A percentile compares a stretch with the other conserved stretches of the same genome.
phyloP scores from a whole-genome alignment of 2,113 vertebrate genomes.

The Lepisosteus oculatus region DNA sequence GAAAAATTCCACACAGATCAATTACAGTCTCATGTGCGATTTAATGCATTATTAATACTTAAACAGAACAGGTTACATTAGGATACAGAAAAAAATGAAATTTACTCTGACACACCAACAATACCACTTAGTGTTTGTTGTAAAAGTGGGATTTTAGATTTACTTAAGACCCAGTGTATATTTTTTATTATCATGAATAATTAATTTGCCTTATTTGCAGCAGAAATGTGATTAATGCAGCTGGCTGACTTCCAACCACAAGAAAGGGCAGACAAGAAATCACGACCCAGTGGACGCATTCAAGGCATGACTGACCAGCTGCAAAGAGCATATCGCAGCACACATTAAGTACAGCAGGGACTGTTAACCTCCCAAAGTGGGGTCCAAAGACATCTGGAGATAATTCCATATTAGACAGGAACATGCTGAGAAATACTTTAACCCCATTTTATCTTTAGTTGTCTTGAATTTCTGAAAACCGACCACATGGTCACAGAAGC shows the following conservation, averaged over 20 bases:
- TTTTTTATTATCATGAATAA: too few species aligned
- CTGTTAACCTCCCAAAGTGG: not conserved
- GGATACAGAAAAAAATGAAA: too few species aligned
- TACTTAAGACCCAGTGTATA: too few species aligned
- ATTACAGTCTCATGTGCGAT: too few species aligned
- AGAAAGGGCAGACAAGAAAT: constrained; percentile 21
- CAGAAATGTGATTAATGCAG: not conserved
- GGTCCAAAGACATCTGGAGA: not conserved
- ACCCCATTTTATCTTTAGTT: not conserved
- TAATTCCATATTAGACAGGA: not conserved
- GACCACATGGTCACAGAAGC: too few species aligned
- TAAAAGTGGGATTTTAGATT: too few species aligned
- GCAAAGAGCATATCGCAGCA: not conserved
- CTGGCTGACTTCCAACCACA: constrained; percentile 18
- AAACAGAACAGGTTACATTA: too few species aligned
- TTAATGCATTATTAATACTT: too few species aligned
- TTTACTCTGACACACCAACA: too few species aligned
- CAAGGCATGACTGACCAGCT: not conserved
- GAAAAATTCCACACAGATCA: too few species aligned
- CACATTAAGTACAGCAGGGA: not conserved
- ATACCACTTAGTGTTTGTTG: too few species aligned
- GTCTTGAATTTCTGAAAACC: not conserved
- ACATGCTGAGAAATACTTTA: not conserved
- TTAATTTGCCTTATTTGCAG: too few species aligned
- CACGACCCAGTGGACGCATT: constrained; percentile 7